Evolutionary conservation across 2,113 vertebrate species (phyloP).

Genomic region (Motacilla tschutschensis): DNA sequence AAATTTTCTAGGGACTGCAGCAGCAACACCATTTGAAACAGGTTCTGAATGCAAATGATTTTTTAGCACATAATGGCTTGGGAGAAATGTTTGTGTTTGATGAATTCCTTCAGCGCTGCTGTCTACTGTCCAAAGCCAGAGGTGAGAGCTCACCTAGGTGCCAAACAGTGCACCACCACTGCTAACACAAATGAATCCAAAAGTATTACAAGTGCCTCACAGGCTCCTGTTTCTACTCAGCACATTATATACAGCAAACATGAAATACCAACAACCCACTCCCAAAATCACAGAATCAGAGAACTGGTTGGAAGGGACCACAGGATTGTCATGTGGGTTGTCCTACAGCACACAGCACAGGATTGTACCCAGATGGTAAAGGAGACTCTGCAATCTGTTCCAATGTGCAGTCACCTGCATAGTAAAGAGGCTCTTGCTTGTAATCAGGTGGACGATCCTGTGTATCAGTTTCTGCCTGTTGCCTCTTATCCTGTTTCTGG

Average conservation of each 20-base stretch:
- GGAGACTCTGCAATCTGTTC: not conserved
- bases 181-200: fast-evolving
- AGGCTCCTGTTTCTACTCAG: not conserved
- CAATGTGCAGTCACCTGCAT: not conserved
- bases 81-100: not conserved
- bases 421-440: not conserved
- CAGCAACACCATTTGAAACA: not conserved
- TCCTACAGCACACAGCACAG: not conserved
- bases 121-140: too few relatives aligned
- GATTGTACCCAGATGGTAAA: not conserved
- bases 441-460: not conserved
- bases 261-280: fast-evolving
- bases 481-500: not conserved
- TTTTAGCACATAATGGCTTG: not conserved
- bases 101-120: fast-evolving
- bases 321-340: too few relatives aligned
- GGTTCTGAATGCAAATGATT: fast-evolving
- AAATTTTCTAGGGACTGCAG: not conserved
- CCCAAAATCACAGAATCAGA: not conserved
- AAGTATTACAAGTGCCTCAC: fast-evolving
- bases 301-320: not conserved
- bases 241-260: not conserved
- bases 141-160: fast-evolving
- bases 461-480: not conserved
- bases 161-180: too few relatives aligned